These are phyloP conservation scores for Psammodynastes pulverulentus DNA, from an alignment of 2,113 vertebrate genomes.

Conservation along the genomic window DNA sequence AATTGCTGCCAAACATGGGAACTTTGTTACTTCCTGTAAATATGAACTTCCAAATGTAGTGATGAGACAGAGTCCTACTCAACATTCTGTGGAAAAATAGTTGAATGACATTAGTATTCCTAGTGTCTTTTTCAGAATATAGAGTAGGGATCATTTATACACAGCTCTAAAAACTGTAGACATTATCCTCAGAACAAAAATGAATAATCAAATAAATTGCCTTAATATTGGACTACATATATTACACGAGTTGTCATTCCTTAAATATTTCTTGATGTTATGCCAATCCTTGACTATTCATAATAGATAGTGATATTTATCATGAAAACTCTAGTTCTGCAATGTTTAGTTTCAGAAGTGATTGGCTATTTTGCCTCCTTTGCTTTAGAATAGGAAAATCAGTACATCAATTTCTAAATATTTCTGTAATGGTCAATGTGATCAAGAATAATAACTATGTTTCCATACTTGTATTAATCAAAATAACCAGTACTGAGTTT, in stretches of 20 bases:
- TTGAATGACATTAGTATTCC: not conserved
- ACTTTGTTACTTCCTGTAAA: not conserved
- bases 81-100: not conserved
- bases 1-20: not conserved
- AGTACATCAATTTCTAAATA: conserved; percentile 6
- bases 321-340: conserved; percentile 40
- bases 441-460: not conserved
- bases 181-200: not conserved
- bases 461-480: not conserved
- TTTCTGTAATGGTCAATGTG: not conserved
- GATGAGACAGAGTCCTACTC: not conserved
- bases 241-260: not conserved
- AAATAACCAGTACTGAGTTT: not conserved
- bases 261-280: conserved; percentile 23
- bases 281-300: conserved; percentile 25
- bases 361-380: not conserved
- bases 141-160: not conserved
- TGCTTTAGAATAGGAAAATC: not conserved
- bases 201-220: conserved; percentile 13
- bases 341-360: conserved; percentile 34
- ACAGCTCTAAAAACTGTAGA: not conserved
- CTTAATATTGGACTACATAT: rapidly evolving
- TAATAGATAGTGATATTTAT: conserved; percentile 31
- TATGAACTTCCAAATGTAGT: not conserved
- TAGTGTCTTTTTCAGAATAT: not conserved